Evolutionary conservation across 2,888 invertebrate species (phyloP), one percentile per base, ranked within the genome.

Genomic region (Hyposoter didymator): DNA sequence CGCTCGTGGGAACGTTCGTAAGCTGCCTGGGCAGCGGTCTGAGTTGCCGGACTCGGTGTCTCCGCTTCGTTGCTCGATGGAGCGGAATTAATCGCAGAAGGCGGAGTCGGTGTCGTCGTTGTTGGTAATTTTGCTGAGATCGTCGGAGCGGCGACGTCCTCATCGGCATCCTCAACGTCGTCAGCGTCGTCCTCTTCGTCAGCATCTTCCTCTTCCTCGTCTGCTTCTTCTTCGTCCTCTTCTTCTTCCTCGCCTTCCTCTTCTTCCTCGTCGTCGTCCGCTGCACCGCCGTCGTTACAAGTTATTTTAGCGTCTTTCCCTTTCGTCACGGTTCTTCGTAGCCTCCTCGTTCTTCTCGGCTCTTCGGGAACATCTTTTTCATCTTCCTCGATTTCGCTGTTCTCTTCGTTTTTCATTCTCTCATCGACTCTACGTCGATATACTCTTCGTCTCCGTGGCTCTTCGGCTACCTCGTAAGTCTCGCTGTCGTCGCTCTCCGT

Each of bases 401-500:
- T 92, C 17, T 94, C 93, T 4, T 93, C 93, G 6, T 91, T 94
- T 88, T 95, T 95, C 17, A 92, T 90, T 84, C 90, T 92, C 70
- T 91, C 93, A 87, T 90, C 93, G 52, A 92, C 93, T 88, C 94
- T 86, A 86, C 90, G 91, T 47, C 91, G 89, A 17, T 93, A 92
- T 6, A 93, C 92, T 72, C 90, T 90, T 6, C 90, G 86, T 72
- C 91, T 90, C 28, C 92, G 91, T 0, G 93, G 92, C 66, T 94
- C 94, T 7, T 92, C 94, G 0, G 94, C 94, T 0, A 95, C 93
- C 7, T 92, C 94, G 87, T 95, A 95, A 59, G 95, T 94, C 85
- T 95, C 95, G 14, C 95, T 95, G 75, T 95, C 95, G 72, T 96
- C 95, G 2, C 95, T 95, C 84, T 96, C 96, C 0, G 95, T 95